Percentiles rank a stretch among this genome's conserved stretches.
Conservation (phyloP, 2,888 invertebrate species). For the Diadegma fenestrale region DNA sequence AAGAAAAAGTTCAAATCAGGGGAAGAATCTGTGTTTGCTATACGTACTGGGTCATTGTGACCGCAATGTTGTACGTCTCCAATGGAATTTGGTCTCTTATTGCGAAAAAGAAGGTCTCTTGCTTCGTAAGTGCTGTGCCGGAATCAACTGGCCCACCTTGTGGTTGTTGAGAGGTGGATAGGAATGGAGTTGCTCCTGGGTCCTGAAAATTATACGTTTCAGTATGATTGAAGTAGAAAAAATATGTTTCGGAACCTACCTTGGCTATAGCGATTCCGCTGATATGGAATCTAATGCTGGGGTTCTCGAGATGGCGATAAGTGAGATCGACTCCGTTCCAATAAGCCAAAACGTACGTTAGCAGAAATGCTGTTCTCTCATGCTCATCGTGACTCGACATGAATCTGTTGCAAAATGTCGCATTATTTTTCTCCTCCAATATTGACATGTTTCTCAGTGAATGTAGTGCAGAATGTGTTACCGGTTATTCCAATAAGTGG, state of each 20-base stretch:
- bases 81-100: not conserved
- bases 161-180: not conserved
- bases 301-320: not conserved
- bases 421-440: too few species aligned
- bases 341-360: conserved; percentile 15
- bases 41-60: conserved; percentile 11
- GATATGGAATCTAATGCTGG: not conserved
- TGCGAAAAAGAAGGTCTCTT: not conserved
- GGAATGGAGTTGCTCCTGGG: not conserved
- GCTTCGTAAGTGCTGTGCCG: not conserved
- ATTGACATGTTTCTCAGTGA: too few species aligned
- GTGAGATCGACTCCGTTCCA: not conserved
- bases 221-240: not conserved
- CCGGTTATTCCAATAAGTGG: not conserved
- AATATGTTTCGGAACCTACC: not conserved
- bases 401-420: not conserved
- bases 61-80: not conserved
- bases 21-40: too few species aligned
- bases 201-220: not conserved
- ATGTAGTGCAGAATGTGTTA: not conserved
- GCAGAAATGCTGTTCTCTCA: not conserved
- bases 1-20: too few species aligned
- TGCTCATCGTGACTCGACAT: not conserved
- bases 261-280: not conserved
- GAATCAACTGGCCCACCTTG: not conserved